These are phyloP conservation scores for Lamprologus tigripictilis DNA, from an alignment of 2,113 vertebrate genomes.

Conservation along the genomic window DNA sequence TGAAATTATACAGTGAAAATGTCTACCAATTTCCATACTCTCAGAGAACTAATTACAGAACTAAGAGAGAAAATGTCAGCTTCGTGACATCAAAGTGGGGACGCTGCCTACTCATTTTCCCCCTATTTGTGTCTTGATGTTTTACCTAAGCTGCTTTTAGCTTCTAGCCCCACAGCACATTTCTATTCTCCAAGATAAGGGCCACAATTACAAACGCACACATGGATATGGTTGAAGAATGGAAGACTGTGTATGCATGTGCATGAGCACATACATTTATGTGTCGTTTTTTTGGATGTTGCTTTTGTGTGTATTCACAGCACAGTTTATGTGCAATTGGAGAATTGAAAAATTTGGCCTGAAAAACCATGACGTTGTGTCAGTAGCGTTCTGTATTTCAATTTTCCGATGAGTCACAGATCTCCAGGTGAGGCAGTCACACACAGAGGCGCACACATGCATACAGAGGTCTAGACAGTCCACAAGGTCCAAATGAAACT, in stretches of 20 bases:
- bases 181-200: constrained; percentile 39
- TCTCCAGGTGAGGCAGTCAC: constrained; percentile 6
- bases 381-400: not conserved
- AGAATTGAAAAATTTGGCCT: not conserved
- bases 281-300: not conserved
- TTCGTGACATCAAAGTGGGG: constrained; percentile 54
- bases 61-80: constrained; percentile 46
- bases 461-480: not conserved
- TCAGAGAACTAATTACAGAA: constrained; percentile 59
- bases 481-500: constrained; percentile 1
- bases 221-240: not conserved
- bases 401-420: constrained; percentile 26
- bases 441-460: not conserved
- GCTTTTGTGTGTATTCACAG: not conserved
- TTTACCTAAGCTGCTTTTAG: constrained; percentile 57
- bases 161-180: constrained; percentile 12
- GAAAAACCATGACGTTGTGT: not conserved
- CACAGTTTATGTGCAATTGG: not conserved
- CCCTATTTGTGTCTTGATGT: constrained; percentile 35
- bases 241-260: not conserved
- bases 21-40: constrained; percentile 34
- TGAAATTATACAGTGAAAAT: constrained; percentile 49
- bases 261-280: not conserved
- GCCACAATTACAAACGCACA: not conserved
- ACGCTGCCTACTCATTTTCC: constrained; percentile 19